These are phyloP conservation scores for Aurelia sp. DNA, from an alignment of 30 jellyfish, hydroid and myxozoan genomes.

Conservation along the genomic window DNA sequence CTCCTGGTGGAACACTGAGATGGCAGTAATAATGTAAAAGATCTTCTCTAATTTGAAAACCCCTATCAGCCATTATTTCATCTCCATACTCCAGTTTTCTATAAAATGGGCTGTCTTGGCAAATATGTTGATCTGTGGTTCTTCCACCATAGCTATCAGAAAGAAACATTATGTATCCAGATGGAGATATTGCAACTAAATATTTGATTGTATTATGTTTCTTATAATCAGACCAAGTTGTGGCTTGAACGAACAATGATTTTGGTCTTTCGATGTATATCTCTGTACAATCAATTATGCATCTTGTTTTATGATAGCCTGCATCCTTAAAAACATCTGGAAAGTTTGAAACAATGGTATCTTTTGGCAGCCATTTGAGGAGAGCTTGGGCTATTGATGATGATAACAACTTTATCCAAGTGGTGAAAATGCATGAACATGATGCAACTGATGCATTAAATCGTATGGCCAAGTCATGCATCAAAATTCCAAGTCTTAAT, in stretches of 20 bases:
- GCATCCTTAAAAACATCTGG: conserved; percentile 48
- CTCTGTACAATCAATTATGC: conserved; percentile 65
- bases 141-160: conserved; percentile 67
- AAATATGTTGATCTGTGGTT: conserved; percentile 31
- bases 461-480: conserved; percentile 1
- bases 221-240: conserved; percentile 73
- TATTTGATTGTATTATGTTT: conserved; percentile 52
- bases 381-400: conserved; percentile 35
- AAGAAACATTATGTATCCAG: conserved; percentile 33
- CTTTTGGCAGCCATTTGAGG: conserved; percentile 53
- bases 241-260: conserved; percentile 55
- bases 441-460: conserved; percentile 21
- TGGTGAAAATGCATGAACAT: conserved; percentile 32
- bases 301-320: conserved; percentile 49
- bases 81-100: conserved; percentile 55
- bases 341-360: conserved; percentile 22
- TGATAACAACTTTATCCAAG: conserved; percentile 38
- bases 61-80: conserved; percentile 58
- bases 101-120: conserved; percentile 51
- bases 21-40: conserved; percentile 32
- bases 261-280: conserved; percentile 61
- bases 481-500: conserved; percentile 20
- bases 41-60: conserved; percentile 48
- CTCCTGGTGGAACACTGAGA: conserved; percentile 66
- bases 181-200: conserved; percentile 56